Evolutionary conservation across 2,113 vertebrate species (phyloP), one percentile per base, ranked within the genome.

Genomic region (Tenebrosternarchus preto): DNA sequence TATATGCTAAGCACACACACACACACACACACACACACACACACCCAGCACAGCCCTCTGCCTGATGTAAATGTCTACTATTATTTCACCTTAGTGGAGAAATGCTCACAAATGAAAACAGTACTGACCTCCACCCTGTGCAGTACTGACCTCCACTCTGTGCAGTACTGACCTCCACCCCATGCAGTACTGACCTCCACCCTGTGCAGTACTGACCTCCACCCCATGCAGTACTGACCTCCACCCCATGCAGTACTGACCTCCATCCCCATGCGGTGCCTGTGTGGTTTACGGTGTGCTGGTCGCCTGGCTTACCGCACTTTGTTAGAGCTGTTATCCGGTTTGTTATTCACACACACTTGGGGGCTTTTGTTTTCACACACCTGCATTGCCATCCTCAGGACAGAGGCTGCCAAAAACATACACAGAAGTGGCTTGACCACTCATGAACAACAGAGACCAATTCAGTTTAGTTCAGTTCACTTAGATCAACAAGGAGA

Each of bases 381-480:
- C 85, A 86, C 85, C 86, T 89, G 76, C 80, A 75, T 64, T 75
- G n/a, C 9, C 20, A 70, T 4, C 2, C 9, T 25, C 64, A 63
- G 88, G 81, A 87, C 76, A 86, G 39, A 88, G 85, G 85, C 87
- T 55, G 85, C 33, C 0, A 5, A 64, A 8, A 36, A 46, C 59
- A 64, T 46, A 17, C 50, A 39, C 46, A 64, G 59, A 61, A n/a
- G 17, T 33, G 63, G 9, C 12, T 7, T 31, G 25, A 8, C 7
- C 16, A 2, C 17, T 17, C 2, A 6, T 36, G 33, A 36, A 36
- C 33, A 36, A 6, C 33, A 36, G 15, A 25, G 8, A 27, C 15
- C 61, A 16, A 5, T 66, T 66, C 16, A 66, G 8, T 33, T 31
- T 11, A 11, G n/a, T 20, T 33, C 29, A 33, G 63, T 22, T 68